Evolutionary conservation across 1,140 invertebrate genomes (phyloP), one percentile per base, ranked within the genome.

Genomic region (Gerris buenoi): DNA sequence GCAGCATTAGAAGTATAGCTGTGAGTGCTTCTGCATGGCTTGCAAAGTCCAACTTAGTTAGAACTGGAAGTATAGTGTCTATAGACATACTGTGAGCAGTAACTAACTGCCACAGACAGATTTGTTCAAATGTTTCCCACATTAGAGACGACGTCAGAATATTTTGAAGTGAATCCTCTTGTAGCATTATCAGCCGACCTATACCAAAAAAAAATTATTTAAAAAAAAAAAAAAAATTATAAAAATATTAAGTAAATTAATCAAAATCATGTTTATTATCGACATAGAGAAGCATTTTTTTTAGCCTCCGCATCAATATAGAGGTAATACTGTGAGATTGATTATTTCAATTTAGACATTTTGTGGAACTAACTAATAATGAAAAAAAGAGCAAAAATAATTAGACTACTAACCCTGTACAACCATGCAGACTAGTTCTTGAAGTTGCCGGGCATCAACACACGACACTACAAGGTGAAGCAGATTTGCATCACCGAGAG

Each of bases 71-170:
- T 64, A 97, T 85, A 73, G 89, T 86, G 73, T 95, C 90, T 3
- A 96, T 84, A 14, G 90, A 87, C 73, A 97, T 90, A 76, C 94
- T 90, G 74, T 97, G 95, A 58, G 93, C 93, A 70, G 88, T 85
- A 56, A 97, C 84, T 29, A 98, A 81, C 79, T 97, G 93, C 95
- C 95, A 98, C 10, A 98, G 82, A 75, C 93, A 97, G 75, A 92
- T 90, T 75, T 98, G 95, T 77, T 97, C 95, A 72, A 95, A 93
- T 1, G 93, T 96, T 77, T 98, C 95, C 93, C 95, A 98, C 65
- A 85, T 84, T 64, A 97, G 79, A 75, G 90, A 97, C 14, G 88
- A 87, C 70, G 87, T 90, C 74, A 90, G 74, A 74, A 91, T 80
- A 29, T 81, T 79, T 29, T 85, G 82, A 27, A 91, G 81, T 25